A percentile compares a stretch with the other conserved stretches of the same genome.
phyloP scores from a whole-genome alignment of 2,797 vertebrate species.

The Vipera latastei region DNA sequence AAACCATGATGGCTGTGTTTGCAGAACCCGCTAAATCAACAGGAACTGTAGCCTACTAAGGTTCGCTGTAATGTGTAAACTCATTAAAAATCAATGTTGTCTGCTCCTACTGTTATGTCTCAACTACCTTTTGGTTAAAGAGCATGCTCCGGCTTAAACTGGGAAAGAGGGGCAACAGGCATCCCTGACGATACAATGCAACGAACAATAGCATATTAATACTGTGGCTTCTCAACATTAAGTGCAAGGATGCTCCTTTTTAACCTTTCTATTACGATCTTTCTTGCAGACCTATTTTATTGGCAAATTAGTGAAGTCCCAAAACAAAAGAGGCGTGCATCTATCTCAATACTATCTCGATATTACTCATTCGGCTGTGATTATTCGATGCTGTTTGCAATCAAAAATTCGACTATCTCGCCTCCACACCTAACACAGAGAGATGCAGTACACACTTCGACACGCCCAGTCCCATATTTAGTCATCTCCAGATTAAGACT shows the following conservation, averaged over 20 bases:
- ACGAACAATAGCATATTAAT: not conserved
- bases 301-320: not conserved
- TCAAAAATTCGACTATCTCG: not conserved
- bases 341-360: not conserved
- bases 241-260: not conserved
- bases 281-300: not conserved
- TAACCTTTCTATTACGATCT: not conserved
- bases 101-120: not conserved
- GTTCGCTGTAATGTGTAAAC: not conserved
- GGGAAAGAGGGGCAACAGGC: not conserved
- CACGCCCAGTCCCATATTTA: not conserved
- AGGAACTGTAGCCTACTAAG: not conserved
- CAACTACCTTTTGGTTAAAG: not conserved
- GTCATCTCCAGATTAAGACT: not conserved
- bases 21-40: not conserved
- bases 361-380: not conserved
- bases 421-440: not conserved
- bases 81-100: not conserved
- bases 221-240: not conserved
- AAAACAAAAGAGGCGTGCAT: not conserved
- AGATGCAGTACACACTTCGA: not conserved
- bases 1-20: not conserved
- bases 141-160: not conserved
- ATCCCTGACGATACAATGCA: not conserved
- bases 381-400: not conserved